Evolutionary conservation across 1,140 invertebrate species (phyloP), one percentile per base, ranked within the genome.

Genomic region (Cydia splendana): DNA sequence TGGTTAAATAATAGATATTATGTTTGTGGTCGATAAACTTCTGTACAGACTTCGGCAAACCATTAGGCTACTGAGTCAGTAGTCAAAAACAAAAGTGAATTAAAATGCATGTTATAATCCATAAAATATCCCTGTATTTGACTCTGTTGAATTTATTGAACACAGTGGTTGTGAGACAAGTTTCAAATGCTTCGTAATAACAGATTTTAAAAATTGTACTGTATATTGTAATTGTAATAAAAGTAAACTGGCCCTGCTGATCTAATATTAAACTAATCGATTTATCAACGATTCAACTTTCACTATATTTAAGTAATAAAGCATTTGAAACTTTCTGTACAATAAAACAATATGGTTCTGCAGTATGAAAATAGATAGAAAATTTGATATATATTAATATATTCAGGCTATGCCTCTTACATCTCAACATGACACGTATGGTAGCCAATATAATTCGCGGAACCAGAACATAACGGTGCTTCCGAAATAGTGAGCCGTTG

Each of bases 41-140:
- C n/a, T 18, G 34, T 38, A 42, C 67, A 71, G 67, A 71, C 65
- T 69, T 42, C 15, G 3, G 65, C 12, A 69, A 69, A 38, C 30
- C 65, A 34, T 69, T 42, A 69, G 24, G 24, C 65, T 34, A 69
- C 65, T n/a, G 13, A 38, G 34, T 71, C 67, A 38, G 67, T 45
- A 5, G 67, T 38, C 30, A 38, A 42, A 15, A 34, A 38, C 4
- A 18, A 71, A 71, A 42, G 15, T 62, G n/a, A 71, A 71, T 71
- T 87, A 78, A 81, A 83, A 79, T 81, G 80, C 87, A 88, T 78
- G 76, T 87, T 86, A 85, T 83, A 83, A 88, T 89, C 79, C 88
- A 85, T 91, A 92, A 91, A 91, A 89, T 92, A 91, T 92, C 91
- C 91, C 91, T 92, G 91, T 92, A 92, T 92, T 87, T 85, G 84